phyloP scores from a whole-genome alignment of 1,140 invertebrate genomes.

The Manduca sexta region DNA sequence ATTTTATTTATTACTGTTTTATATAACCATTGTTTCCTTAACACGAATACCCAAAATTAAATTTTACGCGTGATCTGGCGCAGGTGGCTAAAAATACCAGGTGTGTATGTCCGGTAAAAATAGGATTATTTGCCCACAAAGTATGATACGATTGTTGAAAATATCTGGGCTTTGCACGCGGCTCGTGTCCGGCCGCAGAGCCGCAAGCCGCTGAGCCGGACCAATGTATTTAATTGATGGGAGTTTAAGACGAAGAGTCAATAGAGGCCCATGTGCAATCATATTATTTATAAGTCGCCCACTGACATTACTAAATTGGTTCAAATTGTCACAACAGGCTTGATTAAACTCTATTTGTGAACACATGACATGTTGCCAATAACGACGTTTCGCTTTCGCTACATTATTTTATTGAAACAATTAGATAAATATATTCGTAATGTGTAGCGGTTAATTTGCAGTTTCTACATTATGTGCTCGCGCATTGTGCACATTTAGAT shows the following conservation, averaged over 20 bases:
- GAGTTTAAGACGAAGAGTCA: slow-evolving; percentile 24
- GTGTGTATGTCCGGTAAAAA: no score
- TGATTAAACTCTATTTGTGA: slow-evolving; percentile 46
- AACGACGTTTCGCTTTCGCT: slow-evolving; percentile 15
- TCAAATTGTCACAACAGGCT: slow-evolving; percentile 45
- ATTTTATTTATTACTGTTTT: slow-evolving; percentile 25
- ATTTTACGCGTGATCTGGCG: no score
- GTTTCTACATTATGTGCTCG: no score
- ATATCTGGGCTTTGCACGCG: no score
- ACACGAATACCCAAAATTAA: slow-evolving; percentile 10
- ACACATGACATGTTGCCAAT: slow-evolving; percentile 20
- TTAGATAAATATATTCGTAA: no score
- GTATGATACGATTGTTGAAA: no score
- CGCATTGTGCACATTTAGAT: no score
- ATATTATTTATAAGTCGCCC: slow-evolving; percentile 40
- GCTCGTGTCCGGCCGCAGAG: no score
- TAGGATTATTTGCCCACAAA: no score
- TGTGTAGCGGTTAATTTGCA: no score
- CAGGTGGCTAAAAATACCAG: no score
- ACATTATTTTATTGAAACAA: slow-evolving; percentile 7
- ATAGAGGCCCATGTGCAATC: slow-evolving; percentile 23
- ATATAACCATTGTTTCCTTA: slow-evolving; percentile 20
- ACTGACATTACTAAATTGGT: slow-evolving; percentile 42
- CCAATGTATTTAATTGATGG: slow-evolving; percentile 34
- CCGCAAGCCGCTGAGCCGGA: no score